A percentile compares a stretch with the other conserved stretches of the same genome.
Evolutionary conservation across 92 coral and sea anemone genomes (phyloP).

Genomic region (Porites rus): DNA sequence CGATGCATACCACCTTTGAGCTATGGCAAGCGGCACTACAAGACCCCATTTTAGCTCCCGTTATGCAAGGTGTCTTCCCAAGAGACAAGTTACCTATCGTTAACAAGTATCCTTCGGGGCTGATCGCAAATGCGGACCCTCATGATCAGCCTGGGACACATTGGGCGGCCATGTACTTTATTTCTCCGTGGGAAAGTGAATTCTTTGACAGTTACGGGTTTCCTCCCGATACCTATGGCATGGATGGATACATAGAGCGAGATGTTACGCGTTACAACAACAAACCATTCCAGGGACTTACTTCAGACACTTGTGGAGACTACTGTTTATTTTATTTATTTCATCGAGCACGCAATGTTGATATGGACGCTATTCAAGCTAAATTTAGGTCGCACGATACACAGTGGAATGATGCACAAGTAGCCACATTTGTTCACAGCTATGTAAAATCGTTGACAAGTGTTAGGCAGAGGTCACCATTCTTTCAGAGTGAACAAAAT

Average conservation of each 20-base stretch:
- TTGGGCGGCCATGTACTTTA: conserved; percentile 49
- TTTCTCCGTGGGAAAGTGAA: not conserved
- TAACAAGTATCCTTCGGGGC: not conserved
- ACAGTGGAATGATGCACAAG: conserved; percentile 42
- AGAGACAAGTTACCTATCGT: conserved; percentile 16
- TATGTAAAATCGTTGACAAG: conserved; percentile 1
- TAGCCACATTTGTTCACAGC: conserved; percentile 20
- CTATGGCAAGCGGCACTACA: not conserved
- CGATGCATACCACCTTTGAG: no score
- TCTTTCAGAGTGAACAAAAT: not conserved
- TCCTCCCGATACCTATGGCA: conserved; percentile 2
- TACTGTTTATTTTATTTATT: no score
- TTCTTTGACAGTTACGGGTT: conserved; percentile 30
- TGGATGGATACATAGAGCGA: not conserved
- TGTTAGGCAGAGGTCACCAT: not conserved
- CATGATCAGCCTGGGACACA: conserved; percentile 40
- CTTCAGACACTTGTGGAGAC: conserved; percentile 2
- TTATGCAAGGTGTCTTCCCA: conserved; percentile 20
- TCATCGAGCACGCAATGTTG: not conserved
- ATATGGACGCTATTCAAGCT: conserved; percentile 13
- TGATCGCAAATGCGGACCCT: conserved; percentile 49
- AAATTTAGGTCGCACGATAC: conserved; percentile 8
- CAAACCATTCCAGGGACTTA: conserved; percentile 26
- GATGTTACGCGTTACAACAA: not conserved
- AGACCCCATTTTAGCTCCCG: conserved; percentile 8